Base-by-base conservation (phyloP, 2,797 vertebrate species). In the Pteronotus mesoamericanus region DNA sequence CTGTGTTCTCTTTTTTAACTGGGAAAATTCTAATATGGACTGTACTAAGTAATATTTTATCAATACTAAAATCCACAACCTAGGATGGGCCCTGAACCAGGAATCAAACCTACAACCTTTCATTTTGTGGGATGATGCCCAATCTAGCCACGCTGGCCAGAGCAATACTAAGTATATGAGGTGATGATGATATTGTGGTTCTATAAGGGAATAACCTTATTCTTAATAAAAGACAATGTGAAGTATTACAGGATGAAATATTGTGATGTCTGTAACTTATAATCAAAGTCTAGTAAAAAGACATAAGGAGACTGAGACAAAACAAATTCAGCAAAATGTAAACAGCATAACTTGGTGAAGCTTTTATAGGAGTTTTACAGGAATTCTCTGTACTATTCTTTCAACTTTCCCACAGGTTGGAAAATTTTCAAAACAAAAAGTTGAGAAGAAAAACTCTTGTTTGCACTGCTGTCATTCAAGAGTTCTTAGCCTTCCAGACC, bases 371-470 rank as follows among this genome's bases (percentile, higher is more conserved):
- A 77, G 26, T 89, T 89, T 86, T 86, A 94, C 4, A 82, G 61
- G 14, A 59, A 44, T 80, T 72, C 19, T 89, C 92, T 84, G 37
- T 78, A 91, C 84, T 79, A 84, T 53, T 89, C 75, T 86, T 91
- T 34, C 61, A 32, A 77, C 37, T 68, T 69, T 88, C 61, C 55
- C 79, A 29, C 3, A 87, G 12, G 34, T 68, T 72, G 16, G 32
- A 59, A 91, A 84, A 2, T 78, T 91, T 84, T 72, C 68, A 89
- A 94, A 95, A 83, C 61, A 68, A 77, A 91, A 53, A 48, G 19
- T 7, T 51, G 7, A 94, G 16, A 61, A 14, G 51, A 11, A 34
- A 88, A 69, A 34, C 74, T 22, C n/a, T 90, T 66, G 4, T 80
- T 66, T 85, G 37, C 94, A 55, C 48, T 84, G 22, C 69, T 91